Base-by-base conservation (phyloP, 2,797 vertebrate genomes). In the Chanos chanos region DNA sequence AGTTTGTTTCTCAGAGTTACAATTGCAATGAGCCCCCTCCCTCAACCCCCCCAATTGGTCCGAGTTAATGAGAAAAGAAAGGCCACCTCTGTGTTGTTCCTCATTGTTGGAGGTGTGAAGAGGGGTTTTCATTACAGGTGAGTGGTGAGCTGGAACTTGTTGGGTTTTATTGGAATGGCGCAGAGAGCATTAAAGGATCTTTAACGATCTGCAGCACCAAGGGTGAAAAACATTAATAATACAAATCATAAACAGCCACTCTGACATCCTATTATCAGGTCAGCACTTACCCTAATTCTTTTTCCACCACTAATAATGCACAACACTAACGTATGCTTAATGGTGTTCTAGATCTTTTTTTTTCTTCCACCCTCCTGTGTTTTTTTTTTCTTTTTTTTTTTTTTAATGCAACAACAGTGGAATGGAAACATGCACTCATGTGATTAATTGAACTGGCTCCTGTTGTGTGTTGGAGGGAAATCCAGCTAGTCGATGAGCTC, bases 221-320 rank as follows among this genome's bases (percentile, higher is more conserved):
- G 55, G 43, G 63, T 30, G 24, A 54, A 66, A 45, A 30, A 13
- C 60, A 72, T 66, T 66, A 66, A 69, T 66, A 66, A 75, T 51
- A 9, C 22, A 56, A 48, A 55, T 53, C 33, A 60, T 41, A 50
- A 61, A 45, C 30, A 60, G 33, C 50, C 33, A 44, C 33, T 43
- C 57, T 54, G 39, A 13, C 44, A 12, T 41, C 51, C 33, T 52
- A n/a, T 40, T 34, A 61, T 40, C 6, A 27, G 21, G 30, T 9
- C 16, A 4, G 13, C 3, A 2, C 15, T 34, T 15, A 27, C 19
- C 47, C 7, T 44, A 4, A 27, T 6, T 47, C 44, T 16, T 15
- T n/a, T 45, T 25, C 22, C 43, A 45, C 25, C 6, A 4, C 43
- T 45, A 15, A 47, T 28, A n/a, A n/a, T n/a, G n/a, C n/a, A n/a